Percentiles rank a stretch among this genome's conserved stretches.
phyloP scores from a whole-genome alignment of 2,888 invertebrate species.

The Dicranocentrus wangi region DNA sequence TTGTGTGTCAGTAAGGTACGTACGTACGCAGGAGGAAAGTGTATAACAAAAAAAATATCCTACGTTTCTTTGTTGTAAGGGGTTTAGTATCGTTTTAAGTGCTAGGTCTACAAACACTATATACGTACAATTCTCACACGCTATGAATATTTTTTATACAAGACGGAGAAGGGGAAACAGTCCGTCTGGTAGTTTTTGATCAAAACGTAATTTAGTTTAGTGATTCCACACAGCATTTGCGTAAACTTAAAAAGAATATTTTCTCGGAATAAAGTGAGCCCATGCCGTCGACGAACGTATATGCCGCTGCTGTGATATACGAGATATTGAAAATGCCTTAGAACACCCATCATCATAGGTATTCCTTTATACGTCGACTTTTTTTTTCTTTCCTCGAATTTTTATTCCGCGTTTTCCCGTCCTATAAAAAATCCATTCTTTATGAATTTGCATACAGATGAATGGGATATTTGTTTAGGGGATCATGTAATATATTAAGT shows the following conservation, averaged over 20 bases:
- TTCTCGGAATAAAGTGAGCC: neutral
- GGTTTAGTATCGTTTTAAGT: slow-evolving; percentile 8
- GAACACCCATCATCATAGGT: too few relatives aligned
- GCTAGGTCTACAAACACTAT: neutral
- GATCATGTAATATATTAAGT: neutral
- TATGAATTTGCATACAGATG: slow-evolving; percentile 17
- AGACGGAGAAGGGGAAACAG: neutral
- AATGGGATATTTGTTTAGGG: slow-evolving; percentile 5
- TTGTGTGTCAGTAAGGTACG: too few relatives aligned
- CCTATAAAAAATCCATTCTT: neutral
- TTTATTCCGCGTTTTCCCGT: neutral
- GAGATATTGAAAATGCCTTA: too few relatives aligned
- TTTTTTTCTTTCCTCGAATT: neutral
- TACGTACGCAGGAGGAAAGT: too few relatives aligned
- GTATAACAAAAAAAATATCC: too few relatives aligned
- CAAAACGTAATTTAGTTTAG: slow-evolving; percentile 38
- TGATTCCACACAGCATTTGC: slow-evolving; percentile 14
- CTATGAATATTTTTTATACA: too few relatives aligned
- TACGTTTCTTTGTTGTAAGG: too few relatives aligned
- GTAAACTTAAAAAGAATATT: slow-evolving; percentile 1
- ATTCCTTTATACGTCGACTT: neutral
- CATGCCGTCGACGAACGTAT: too few relatives aligned
- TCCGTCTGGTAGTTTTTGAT: slow-evolving; percentile 7
- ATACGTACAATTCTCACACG: neutral
- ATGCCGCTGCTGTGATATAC: too few relatives aligned